Base-by-base conservation (phyloP, 1,140 invertebrate genomes). In the Solen grandis region DNA sequence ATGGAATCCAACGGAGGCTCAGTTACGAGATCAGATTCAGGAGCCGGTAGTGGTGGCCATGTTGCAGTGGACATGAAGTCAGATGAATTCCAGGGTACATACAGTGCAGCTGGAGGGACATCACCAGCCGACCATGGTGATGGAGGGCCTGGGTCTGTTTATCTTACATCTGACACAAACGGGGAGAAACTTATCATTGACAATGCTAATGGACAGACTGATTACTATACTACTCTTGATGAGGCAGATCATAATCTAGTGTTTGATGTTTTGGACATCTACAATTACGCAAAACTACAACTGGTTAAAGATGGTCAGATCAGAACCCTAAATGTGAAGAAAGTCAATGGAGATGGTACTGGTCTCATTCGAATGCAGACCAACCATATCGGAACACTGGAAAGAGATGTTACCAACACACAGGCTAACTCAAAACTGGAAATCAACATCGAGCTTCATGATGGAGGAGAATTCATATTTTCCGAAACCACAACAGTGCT, bases 21-120 rank as follows among this genome's bases (percentile, higher is more conserved):
- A 69, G 69, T 82, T 22, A 77, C 63, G 36, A 62, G 33, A 29
- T 29, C 35, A 5, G 55, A 74, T 25, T 75, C 80, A 35, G 88
- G 88, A 29, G 88, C 82, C 59, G 88, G 88, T 4, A 88, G 88
- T 81, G 88, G 87, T 31, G 88, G 88, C 10, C 81, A 87, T 50
- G 87, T 89, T 57, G 88, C 87, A 57, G 80, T 85, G 19, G 73
- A 85, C 25, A 73, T 85, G 60, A 70, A 80, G 36, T 59, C 36
- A 2, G 83, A 84, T 77, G 31, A 65, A 25, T 84, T 69, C 82
- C 72, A 81, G 50, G 88, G 88, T 8, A 82, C 65, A 52, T 88
- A 66, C 59, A 70, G 59, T 63, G 87, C 86, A 31, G 55, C 60
- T 29, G 88, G 88, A 22, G 88, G 86, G 4, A 78, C 68, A 4